phyloP scores from a whole-genome alignment of 2,113 vertebrate genomes.

The Typhlomys cinereus region DNA sequence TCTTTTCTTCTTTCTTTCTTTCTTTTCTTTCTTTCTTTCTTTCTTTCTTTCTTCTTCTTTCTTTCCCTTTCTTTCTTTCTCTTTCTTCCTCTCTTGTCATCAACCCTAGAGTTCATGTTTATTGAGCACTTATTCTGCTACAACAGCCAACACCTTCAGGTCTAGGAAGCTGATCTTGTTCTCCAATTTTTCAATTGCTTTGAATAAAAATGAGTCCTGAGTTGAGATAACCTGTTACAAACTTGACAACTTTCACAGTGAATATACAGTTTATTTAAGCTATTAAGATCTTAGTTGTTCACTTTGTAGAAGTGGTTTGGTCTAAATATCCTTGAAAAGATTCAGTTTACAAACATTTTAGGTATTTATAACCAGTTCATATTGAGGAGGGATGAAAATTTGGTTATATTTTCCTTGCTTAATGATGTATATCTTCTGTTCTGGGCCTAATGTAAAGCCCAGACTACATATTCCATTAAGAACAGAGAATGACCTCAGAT shows the following conservation, averaged over 20 bases:
- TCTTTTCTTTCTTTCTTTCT: too few relatives aligned
- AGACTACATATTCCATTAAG: not conserved
- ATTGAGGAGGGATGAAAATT: not conserved
- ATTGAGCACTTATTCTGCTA: not conserved
- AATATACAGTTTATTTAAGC: constrained; percentile 14
- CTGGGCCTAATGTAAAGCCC: not conserved
- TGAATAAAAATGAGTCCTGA: not conserved
- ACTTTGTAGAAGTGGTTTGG: not conserved
- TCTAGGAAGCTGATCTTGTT: not conserved
- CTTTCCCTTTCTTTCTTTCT: not conserved
- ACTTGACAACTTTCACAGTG: not conserved
- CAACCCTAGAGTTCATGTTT: not conserved
- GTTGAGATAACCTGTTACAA: not conserved
- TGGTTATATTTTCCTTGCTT: constrained; percentile 16
- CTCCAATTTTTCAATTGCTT: not conserved
- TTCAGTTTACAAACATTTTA: constrained; percentile 10
- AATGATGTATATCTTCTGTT: constrained; percentile 7
- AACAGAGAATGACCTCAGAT: constrained; percentile 17
- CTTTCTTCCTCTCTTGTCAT: not conserved
- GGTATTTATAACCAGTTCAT: constrained; percentile 19
- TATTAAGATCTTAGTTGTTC: not conserved
- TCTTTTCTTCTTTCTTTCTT: not conserved
- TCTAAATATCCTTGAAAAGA: not conserved
- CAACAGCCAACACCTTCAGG: not conserved
- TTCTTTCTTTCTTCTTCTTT: not conserved